Conservation (phyloP, 2,113 vertebrate genomes). For the Lamprotornis superbus region DNA sequence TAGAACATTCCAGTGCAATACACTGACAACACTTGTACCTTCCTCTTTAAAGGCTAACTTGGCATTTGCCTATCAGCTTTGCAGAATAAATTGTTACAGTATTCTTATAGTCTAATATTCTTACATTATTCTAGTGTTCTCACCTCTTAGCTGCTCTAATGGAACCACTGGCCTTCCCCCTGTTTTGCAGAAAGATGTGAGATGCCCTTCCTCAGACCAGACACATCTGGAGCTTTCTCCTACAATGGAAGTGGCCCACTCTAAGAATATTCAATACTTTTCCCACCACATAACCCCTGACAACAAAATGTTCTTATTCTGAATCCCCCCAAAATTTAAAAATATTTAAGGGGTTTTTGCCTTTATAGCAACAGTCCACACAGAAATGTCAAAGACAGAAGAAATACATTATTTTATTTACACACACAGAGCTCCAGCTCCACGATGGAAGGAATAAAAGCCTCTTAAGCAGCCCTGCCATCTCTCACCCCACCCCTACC, state of each 20-base stretch:
- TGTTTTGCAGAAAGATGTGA: background rate
- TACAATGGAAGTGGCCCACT: background rate
- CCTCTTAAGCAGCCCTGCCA: too few species aligned
- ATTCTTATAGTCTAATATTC: constrained; percentile 18
- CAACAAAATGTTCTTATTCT: background rate
- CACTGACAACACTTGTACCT: background rate
- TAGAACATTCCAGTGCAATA: background rate
- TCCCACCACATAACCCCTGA: background rate
- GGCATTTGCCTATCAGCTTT: background rate
- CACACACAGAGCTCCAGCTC: background rate
- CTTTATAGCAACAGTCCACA: background rate
- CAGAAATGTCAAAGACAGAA: background rate
- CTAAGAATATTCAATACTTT: background rate
- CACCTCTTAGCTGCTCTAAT: background rate
- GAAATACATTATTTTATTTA: background rate
- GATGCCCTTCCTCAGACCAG: constrained; percentile 19
- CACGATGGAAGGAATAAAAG: background rate
- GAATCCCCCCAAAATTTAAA: background rate
- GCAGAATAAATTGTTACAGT: background rate
- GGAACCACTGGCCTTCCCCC: background rate
- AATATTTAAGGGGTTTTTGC: background rate
- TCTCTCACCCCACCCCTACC: background rate
- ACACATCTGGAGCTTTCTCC: constrained; percentile 26
- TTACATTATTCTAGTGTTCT: constrained; percentile 6
- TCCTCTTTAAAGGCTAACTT: constrained; percentile 6